Base-by-base conservation (phyloP, 2,797 vertebrate genomes). In the Gila robusta region DNA sequence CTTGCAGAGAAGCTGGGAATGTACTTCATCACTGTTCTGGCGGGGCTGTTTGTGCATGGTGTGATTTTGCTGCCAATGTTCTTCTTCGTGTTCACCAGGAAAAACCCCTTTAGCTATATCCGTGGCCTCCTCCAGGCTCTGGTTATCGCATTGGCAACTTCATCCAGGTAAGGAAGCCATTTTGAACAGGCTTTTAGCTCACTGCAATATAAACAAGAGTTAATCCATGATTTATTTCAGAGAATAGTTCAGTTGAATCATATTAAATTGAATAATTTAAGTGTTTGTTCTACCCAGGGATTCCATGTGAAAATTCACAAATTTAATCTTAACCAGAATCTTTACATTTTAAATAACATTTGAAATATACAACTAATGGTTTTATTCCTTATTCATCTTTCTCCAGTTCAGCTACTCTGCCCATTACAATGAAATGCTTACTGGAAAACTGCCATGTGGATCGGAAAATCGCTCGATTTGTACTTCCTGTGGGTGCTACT, bases 361-460 rank as follows among this genome's bases (percentile, higher is more conserved):
- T 52, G 2, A 37, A 35, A 35, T 52, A 9, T 9, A 28, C 9
- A 28, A 52, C 21, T 37, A 54, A 70, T 39, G 14, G 11, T 59
- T 82, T 71, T 41, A 4, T 28, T 72, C 28, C 5, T 26, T 72
- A 3, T 23, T 62, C 23, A 12, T 69, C 9, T 87, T 19, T 54
- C 19, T 70, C 37, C 91, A 97, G 97, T 91, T 97, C 97, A 0
- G 96, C 97, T 80, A 97, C 97, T 0, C 79, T 97, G 88, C 97
- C 97, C n/a, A 97, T 97, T 92, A 97, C 97, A 84, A 96, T 98
- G 89, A 97, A 97, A 93, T 97, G 97, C 94, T 96, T 98, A 64
- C 91, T 98, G 91, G 97, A 98, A 92, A 97, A 98, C 95, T 97
- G 97, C 0, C 93, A 96, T 0, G 96, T 97, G 7, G 96, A 98